These are phyloP conservation scores for Agonopterix subpropinquella DNA, from an alignment of 2,888 invertebrate genomes.

Conservation along the genomic window DNA sequence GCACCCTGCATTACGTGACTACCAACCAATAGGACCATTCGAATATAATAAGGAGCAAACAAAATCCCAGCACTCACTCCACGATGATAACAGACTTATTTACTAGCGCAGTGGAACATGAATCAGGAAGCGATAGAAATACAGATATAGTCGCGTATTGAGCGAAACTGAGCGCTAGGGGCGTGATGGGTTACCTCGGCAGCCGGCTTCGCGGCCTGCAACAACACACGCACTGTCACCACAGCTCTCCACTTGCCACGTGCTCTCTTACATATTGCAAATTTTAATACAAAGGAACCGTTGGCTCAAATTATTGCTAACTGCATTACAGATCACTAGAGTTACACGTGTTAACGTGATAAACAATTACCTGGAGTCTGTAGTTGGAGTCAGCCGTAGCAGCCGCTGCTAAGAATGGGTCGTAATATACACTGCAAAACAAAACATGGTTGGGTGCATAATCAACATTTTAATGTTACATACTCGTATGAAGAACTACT, in stretches of 20 bases:
- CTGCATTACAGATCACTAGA: too few species aligned
- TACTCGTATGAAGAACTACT: too few species aligned
- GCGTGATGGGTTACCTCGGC: constrained; percentile 73
- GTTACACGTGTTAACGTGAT: not conserved
- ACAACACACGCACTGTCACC: constrained; percentile 73
- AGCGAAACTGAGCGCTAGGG: constrained; percentile 44
- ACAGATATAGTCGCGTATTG: constrained; percentile 48
- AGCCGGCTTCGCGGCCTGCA: constrained; percentile 83
- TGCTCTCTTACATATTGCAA: constrained; percentile 7
- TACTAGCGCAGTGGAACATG: constrained; percentile 65
- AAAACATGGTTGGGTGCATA: constrained; percentile 2
- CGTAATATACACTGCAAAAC: constrained; percentile 92
- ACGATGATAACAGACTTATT: constrained; percentile 53
- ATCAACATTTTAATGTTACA: too few species aligned
- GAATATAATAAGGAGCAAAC: constrained; percentile 64
- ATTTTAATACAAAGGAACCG: too few species aligned
- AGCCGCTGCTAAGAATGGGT: constrained; percentile 95
- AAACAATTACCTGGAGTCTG: constrained; percentile 87
- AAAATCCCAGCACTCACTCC: constrained; percentile 72
- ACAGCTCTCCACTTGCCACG: constrained; percentile 7
- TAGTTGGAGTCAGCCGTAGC: constrained; percentile 91
- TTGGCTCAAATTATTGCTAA: too few species aligned
- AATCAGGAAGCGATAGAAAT: constrained; percentile 71
- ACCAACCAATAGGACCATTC: constrained; percentile 59
- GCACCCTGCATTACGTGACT: constrained; percentile 62